These are phyloP conservation scores for Tuta absoluta DNA, from an alignment of 2,888 invertebrate species.

Conservation along the genomic window DNA sequence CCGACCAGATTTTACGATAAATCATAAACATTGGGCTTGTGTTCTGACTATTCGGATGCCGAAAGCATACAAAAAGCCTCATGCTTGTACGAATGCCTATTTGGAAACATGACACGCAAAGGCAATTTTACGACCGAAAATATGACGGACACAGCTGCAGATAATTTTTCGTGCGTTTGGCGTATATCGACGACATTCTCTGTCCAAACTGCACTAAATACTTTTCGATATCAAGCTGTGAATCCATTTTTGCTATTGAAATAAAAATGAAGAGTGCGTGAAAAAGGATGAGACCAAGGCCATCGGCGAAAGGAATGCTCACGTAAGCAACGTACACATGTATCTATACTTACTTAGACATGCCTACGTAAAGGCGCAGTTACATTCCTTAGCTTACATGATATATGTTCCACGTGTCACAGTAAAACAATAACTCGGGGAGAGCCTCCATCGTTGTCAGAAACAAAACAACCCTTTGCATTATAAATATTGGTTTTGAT, in stretches of 20 bases:
- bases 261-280: neutral
- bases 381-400: conserved; percentile 54
- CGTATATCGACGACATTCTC: neutral
- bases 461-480: conserved; percentile 51
- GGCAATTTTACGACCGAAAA: conserved; percentile 1
- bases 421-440: conserved; percentile 67
- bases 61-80: conserved; percentile 6
- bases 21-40: neutral
- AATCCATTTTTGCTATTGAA: neutral
- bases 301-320: conserved; percentile 21
- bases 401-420: conserved; percentile 63
- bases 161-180: neutral
- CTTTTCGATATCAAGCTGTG: neutral
- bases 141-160: conserved; percentile 4
- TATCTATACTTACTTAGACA: conserved; percentile 16
- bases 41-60: neutral
- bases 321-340: conserved; percentile 36
- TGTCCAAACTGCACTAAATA: neutral
- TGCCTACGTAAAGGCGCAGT: conserved; percentile 37
- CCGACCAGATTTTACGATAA: neutral
- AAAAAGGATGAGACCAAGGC: neutral
- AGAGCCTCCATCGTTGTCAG: conserved; percentile 48
- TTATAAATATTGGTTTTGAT: conserved; percentile 54
- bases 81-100: conserved; percentile 8
- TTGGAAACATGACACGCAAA: conserved; percentile 1